Base-by-base conservation (phyloP, 2,113 vertebrate species). In the Alosa alosa region DNA sequence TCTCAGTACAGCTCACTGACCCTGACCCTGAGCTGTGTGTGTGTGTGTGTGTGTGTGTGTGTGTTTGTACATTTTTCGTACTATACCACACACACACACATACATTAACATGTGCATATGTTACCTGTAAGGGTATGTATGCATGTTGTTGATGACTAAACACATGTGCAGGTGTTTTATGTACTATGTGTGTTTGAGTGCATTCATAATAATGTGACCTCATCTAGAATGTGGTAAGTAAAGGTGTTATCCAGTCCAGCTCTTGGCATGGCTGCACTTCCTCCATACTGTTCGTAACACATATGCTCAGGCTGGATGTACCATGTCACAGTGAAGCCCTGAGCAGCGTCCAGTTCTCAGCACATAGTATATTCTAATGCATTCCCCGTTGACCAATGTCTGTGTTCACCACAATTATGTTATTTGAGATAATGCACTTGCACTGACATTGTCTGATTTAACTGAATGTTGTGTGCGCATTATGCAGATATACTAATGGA, bases 1-100 rank as follows among this genome's bases (percentile, higher is more conserved):
- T 44, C 64, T 72, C 88, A 83, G 84, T 87, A 88, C 83, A 68
- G 55, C 84, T 55, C 78, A 83, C 68, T 60, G 83, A 87, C 83
- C 86, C 81, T 89, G 89, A 89, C 88, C 89, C 88, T 64, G 75
- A 57, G 44, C 81, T 82, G n/a, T 85, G 81, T 72, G 39, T 85
- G 82, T 84, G 82, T 39, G 25, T 78, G 72, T 78, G 72, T 47
- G 45, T 81, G 81, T 81, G 64, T 49, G 81, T 81, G 81, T 86
- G 45, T 52, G 82, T 81, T 78, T 68, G 50, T 57, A 25, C 83
- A 82, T 84, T 68, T 44, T 2, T 44, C 41, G 4, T 44, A 44
- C 2, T 44, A 4, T 44, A 44, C 41, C 41, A 44, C 41, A 44
- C 41, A 44, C 41, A 3, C 41, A 44, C 41, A 44, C 41, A 44